Conservation (phyloP, 1,140 invertebrate species). For the Drosophila dunni region DNA sequence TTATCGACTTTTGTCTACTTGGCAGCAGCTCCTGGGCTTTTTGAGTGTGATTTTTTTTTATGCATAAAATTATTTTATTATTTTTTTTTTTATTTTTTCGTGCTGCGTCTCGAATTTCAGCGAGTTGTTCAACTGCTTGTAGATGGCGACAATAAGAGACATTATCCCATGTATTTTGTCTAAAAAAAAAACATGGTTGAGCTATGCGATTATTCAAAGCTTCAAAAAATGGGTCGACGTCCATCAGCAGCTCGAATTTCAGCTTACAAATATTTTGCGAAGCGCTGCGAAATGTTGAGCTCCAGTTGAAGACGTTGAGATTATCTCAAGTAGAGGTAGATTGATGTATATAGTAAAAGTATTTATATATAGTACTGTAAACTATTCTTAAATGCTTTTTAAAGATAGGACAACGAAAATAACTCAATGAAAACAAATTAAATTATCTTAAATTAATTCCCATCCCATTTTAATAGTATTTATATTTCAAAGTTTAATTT, state of each 20-base stretch:
- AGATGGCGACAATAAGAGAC: constrained; percentile 55
- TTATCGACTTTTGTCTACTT: neutral
- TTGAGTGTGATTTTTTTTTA: constrained; percentile 27
- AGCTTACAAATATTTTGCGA: constrained; percentile 1
- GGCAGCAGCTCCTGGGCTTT: constrained; percentile 33
- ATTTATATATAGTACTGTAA: no score
- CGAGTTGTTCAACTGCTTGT: constrained; percentile 29
- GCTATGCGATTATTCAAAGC: constrained; percentile 10
- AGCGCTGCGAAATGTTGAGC: neutral
- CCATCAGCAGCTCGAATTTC: constrained; percentile 13
- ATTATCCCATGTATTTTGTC: constrained; percentile 42
- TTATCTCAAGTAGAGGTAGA: no score
- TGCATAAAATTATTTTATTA: neutral
- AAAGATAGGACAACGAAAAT: no score
- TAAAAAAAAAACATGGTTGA: constrained; percentile 9
- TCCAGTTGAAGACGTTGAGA: neutral
- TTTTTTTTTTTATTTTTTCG: constrained; percentile 30
- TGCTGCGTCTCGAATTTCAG: constrained; percentile 65
- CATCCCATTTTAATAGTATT: no score
- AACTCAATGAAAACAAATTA: no score
- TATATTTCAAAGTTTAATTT: no score
- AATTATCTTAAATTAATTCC: no score
- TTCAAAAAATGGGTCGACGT: constrained; percentile 23
- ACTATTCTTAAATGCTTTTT: no score
- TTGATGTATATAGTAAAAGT: no score